Base-by-base conservation (phyloP, 1,140 invertebrate genomes). In the Drosophila nigromelanica region DNA sequence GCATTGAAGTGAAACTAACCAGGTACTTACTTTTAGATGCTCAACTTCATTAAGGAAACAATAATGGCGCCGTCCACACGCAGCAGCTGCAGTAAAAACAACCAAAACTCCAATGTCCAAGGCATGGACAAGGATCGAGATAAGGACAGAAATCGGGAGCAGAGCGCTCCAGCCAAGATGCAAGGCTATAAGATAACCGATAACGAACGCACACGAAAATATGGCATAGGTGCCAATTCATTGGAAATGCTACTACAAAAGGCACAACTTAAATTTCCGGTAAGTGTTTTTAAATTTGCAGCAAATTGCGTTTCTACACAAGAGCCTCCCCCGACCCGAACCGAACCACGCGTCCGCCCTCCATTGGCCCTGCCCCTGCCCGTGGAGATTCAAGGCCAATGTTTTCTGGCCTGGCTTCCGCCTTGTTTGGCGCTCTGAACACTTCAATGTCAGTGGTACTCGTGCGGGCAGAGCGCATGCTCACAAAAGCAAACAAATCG, bases 171-270 rank as follows among this genome's bases (percentile, higher is more conserved):
- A 39, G 61, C 56, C 40, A 74, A 78, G 82, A 94, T 95, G 89
- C 95, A 94, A 90, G 95, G 95, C 54, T 96, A 94, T 78, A 96
- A 96, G 93, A 94, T 96, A 24, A 95, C 95, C 5, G 93, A 95
- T 86, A 94, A 94, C 18, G 81, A 92, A 14, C 92, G 95, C 45
- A 93, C 93, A 8, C 93, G 94, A 69, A 95, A 95, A 92, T 94
- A 95, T 75, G 95, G 95, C 18, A 93, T 96, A 6, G 95, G 95
- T 18, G 95, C 95, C 54, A 93, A 94, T 80, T 94, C 93, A 73
- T 83, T 96, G 30, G 76, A 93, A 59, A 94, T 95, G 86, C 85
- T 96, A 18, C 93, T 94, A 43, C 89, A 93, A 58, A 96, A 95
- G 92, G 95, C 94, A 8, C 94, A 94, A 58, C 89, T 91, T 52